A percentile compares a stretch with the other conserved stretches of the same genome.
Conservation (phyloP, 2,888 invertebrate genomes). For the Catonia carolina region DNA sequence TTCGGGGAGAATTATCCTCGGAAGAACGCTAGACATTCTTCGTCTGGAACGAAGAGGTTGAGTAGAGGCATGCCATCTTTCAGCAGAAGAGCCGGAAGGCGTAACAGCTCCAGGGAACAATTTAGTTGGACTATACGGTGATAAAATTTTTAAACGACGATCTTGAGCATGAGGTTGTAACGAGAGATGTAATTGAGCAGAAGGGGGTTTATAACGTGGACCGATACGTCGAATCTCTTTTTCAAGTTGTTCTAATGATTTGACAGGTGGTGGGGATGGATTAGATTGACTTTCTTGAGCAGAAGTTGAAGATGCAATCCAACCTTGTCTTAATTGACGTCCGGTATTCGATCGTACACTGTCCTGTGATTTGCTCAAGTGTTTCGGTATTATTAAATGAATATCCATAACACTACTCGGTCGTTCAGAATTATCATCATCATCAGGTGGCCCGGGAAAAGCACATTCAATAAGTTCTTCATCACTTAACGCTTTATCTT, state of each 20-base stretch:
- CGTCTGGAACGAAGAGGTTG: conserved; percentile 54
- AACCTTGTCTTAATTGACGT: not conserved
- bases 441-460: too few species aligned
- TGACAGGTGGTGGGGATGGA: conserved; percentile 18
- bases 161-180: conserved; percentile 58
- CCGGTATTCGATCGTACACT: not conserved
- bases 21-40: conserved; percentile 66
- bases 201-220: conserved; percentile 45
- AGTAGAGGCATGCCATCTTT: conserved; percentile 33
- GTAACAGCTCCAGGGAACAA: conserved; percentile 53
- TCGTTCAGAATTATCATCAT: too few species aligned
- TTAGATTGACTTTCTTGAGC: conserved; percentile 16
- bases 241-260: conserved; percentile 48
- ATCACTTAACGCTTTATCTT: too few species aligned
- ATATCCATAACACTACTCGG: not conserved
- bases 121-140: conserved; percentile 69
- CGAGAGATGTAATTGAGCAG: conserved; percentile 61
- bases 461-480: too few species aligned
- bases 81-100: conserved; percentile 29
- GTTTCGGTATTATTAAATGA: not conserved
- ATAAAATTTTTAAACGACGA: conserved; percentile 66
- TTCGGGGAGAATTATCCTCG: conserved; percentile 65
- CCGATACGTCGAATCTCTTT: conserved; percentile 48
- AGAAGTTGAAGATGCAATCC: conserved; percentile 6
- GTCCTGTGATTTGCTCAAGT: conserved; percentile 4